Percentiles rank a stretch among this genome's conserved stretches.
phyloP scores from a whole-genome alignment of 1,140 invertebrate species.

The Mactra quadrangularis region DNA sequence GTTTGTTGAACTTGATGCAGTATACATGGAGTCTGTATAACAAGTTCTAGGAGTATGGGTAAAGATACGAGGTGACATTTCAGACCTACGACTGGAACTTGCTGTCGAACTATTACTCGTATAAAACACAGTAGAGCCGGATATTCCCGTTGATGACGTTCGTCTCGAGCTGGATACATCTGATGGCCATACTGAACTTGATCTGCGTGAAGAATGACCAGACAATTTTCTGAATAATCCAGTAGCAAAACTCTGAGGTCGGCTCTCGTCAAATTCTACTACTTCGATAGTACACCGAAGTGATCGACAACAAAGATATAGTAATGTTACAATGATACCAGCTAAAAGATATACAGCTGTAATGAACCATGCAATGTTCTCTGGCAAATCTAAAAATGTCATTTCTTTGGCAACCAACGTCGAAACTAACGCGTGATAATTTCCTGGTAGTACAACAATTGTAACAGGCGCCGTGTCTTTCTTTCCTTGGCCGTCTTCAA shows the following conservation, averaged over 20 bases:
- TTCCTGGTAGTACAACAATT: constrained; percentile 40
- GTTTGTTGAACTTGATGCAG: no score
- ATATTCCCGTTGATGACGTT: no score
- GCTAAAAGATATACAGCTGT: constrained; percentile 33
- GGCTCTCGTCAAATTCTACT: not conserved
- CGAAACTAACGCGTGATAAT: constrained; percentile 34
- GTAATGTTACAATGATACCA: not conserved
- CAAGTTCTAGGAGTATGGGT: no score
- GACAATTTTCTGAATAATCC: not conserved
- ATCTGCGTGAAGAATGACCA: no score
- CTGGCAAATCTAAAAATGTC: constrained; percentile 43
- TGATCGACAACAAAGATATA: constrained; percentile 19
- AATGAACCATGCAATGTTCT: constrained; percentile 48
- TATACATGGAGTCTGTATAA: no score
- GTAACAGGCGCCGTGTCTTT: constrained; percentile 31
- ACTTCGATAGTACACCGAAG: not conserved
- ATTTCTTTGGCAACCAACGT: constrained; percentile 7
- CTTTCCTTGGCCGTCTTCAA: constrained; percentile 5
- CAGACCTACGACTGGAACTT: no score
- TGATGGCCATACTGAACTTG: not conserved
- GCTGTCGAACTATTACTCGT: no score
- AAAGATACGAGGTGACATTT: no score
- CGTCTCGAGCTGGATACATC: not conserved
- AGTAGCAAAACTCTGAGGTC: no score
- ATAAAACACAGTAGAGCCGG: no score